Evolutionary conservation across 2,797 vertebrate species (phyloP).

Genomic region (Sphenodon punctatus): DNA sequence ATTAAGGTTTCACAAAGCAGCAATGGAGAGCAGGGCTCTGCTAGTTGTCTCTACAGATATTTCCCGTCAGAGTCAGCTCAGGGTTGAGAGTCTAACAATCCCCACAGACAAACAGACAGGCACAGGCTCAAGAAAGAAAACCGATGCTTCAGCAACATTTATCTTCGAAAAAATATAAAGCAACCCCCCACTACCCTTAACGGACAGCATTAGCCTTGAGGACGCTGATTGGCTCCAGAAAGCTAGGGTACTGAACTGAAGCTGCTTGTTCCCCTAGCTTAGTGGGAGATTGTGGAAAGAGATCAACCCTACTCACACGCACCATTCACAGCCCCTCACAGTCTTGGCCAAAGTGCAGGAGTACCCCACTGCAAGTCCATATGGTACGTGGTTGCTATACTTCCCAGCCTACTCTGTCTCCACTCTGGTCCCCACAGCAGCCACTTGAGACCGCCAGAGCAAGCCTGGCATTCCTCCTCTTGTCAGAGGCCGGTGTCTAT

Average conservation of each 20-base stretch:
- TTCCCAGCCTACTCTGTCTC: not conserved
- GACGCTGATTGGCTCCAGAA: not conserved
- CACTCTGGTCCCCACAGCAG: not conserved
- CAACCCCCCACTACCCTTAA: not conserved
- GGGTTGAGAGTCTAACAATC: conserved; percentile 2
- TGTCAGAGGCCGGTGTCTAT: not conserved
- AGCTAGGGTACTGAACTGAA: not conserved
- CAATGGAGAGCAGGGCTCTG: not conserved
- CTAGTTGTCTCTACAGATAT: not conserved
- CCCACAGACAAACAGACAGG: not conserved
- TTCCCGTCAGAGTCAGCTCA: not conserved
- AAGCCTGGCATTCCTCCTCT: not conserved
- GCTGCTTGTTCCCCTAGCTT: not conserved
- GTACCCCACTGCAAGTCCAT: not conserved
- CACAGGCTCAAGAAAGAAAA: not conserved
- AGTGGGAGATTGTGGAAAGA: rapidly evolving
- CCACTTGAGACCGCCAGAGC: not conserved
- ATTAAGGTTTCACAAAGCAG: not conserved
- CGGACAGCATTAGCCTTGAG: not conserved
- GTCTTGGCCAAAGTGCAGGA: not conserved
- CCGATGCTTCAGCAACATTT: not conserved
- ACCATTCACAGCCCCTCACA: rapidly evolving
- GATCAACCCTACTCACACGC: not conserved
- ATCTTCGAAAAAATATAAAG: not conserved
- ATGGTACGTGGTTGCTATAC: not conserved